These are phyloP conservation scores for Holocentrus rufus DNA, from an alignment of 2,797 vertebrate species.

Conservation along the genomic window DNA sequence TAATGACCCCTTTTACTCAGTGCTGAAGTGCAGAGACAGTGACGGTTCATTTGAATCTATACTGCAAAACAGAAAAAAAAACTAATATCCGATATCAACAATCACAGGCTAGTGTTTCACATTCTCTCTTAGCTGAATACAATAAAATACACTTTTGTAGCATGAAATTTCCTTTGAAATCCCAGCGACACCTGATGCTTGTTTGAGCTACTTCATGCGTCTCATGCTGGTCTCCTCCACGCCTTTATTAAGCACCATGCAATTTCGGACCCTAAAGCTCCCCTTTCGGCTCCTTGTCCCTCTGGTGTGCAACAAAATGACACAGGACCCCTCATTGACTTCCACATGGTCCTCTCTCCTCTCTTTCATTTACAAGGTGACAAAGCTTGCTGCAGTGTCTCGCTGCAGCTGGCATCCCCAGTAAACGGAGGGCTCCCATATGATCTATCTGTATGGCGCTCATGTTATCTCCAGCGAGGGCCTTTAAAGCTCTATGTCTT, in stretches of 20 bases:
- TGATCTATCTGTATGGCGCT: conserved; percentile 75
- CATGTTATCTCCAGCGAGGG: conserved; percentile 79
- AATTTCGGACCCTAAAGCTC: conserved; percentile 55
- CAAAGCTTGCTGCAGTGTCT: conserved; percentile 75
- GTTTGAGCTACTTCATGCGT: conserved; percentile 71
- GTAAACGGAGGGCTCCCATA: conserved; percentile 73
- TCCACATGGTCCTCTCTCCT: conserved; percentile 43
- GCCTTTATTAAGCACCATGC: conserved; percentile 68
- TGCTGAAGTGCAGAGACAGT: not conserved
- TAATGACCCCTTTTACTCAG: conserved; percentile 39
- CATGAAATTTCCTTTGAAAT: conserved; percentile 76
- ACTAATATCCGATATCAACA: conserved; percentile 69
- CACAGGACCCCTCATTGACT: conserved; percentile 48
- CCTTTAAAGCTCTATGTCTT: conserved; percentile 81
- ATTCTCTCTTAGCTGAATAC: conserved; percentile 52
- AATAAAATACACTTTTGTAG: conserved; percentile 66
- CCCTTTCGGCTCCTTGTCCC: conserved; percentile 56
- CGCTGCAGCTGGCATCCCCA: conserved; percentile 79
- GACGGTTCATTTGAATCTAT: conserved; percentile 67
- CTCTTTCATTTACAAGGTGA: conserved; percentile 81
- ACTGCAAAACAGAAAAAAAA: conserved; percentile 41
- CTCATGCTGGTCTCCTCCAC: conserved; percentile 56
- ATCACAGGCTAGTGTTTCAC: conserved; percentile 67
- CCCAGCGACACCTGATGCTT: conserved; percentile 76
- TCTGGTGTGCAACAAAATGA: conserved; percentile 74